These are phyloP conservation scores for Limosa lapponica DNA, from an alignment of 2,797 vertebrate genomes.

Conservation along the genomic window DNA sequence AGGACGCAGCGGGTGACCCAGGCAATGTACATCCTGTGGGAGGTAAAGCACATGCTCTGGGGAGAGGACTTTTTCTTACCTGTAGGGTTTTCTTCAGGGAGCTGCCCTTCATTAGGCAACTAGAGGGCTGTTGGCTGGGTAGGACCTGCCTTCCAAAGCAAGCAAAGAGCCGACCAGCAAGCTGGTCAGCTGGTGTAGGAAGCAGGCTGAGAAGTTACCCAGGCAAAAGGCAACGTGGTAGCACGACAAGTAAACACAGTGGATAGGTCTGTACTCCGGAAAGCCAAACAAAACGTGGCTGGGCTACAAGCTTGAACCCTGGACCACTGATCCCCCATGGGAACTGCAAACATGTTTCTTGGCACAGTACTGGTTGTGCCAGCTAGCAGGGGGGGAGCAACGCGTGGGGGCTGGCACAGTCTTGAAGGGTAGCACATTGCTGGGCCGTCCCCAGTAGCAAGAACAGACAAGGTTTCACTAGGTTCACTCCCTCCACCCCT, in stretches of 20 bases:
- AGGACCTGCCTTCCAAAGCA: not conserved
- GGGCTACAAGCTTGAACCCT: not conserved
- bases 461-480: not conserved
- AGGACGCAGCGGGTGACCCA: not conserved
- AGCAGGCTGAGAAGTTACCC: not conserved
- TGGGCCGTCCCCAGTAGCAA: not conserved
- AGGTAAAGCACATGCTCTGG: not conserved
- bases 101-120: not conserved
- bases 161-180: not conserved
- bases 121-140: fast-evolving
- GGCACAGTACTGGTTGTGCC: not conserved
- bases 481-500: not conserved
- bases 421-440: not conserved
- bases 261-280: not conserved
- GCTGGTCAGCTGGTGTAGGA: not conserved
- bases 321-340: not conserved
- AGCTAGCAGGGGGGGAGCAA: not conserved
- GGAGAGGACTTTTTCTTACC: not conserved
- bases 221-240: not conserved
- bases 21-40: fast-evolving
- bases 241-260: not conserved
- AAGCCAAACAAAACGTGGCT: not conserved
- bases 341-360: not conserved
- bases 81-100: not conserved
- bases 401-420: fast-evolving